Conservation (phyloP, 2,113 vertebrate species). For the Sisor rabdophorus region DNA sequence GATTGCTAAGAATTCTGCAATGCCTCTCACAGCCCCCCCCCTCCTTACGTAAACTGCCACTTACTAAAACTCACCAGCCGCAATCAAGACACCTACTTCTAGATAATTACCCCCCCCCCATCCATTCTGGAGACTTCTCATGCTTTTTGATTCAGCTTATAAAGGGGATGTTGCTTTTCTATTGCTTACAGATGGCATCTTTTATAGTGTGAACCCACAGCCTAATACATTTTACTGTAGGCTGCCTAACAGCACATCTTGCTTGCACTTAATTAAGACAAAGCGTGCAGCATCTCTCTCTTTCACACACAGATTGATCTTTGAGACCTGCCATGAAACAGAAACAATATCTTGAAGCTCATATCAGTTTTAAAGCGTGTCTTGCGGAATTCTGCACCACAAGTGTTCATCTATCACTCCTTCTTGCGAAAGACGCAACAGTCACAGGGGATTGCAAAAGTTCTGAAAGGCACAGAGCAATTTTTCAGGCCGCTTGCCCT, state of each 20-base stretch:
- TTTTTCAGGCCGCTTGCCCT: slow-evolving; percentile 30
- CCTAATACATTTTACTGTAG: slow-evolving; percentile 2
- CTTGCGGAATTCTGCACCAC: slow-evolving; percentile 7
- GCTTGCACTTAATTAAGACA: slow-evolving; percentile 15
- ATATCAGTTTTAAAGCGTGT: neutral
- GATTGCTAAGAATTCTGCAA: slow-evolving; percentile 54
- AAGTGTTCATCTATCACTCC: slow-evolving; percentile 43
- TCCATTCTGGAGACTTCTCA: slow-evolving; percentile 32
- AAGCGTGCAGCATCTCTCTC: slow-evolving; percentile 13
- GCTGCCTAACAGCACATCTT: slow-evolving; percentile 18
- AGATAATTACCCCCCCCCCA: slow-evolving; percentile 66
- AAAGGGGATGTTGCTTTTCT: slow-evolving; percentile 11
- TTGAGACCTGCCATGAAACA: neutral
- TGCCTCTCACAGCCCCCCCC: slow-evolving; percentile 56
- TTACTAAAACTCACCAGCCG: slow-evolving; percentile 66
- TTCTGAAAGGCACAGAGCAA: slow-evolving; percentile 26
- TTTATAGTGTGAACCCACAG: slow-evolving; percentile 22
- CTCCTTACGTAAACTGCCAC: slow-evolving; percentile 69
- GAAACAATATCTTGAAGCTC: slow-evolving; percentile 25
- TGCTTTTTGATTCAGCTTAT: slow-evolving; percentile 24
- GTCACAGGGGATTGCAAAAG: slow-evolving; percentile 34
- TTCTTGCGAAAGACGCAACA: slow-evolving; percentile 43
- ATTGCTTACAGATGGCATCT: slow-evolving; percentile 22
- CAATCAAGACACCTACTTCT: slow-evolving; percentile 70
- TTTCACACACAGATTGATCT: slow-evolving; percentile 16